Conservation (phyloP, 2,888 invertebrate species). For the Dinocampus coccinellae region DNA sequence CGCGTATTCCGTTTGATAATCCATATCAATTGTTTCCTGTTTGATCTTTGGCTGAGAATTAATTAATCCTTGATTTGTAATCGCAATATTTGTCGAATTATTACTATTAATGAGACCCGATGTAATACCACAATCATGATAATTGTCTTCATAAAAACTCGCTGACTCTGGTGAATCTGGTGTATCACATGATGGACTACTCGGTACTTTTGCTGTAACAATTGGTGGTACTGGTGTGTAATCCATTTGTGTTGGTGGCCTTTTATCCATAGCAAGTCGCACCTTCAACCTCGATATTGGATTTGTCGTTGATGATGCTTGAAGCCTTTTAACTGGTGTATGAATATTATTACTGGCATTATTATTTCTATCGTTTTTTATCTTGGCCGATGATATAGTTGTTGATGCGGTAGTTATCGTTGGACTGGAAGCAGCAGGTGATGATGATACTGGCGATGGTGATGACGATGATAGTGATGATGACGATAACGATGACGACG, state of each 20-base stretch:
- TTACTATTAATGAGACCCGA: slow-evolving; percentile 14
- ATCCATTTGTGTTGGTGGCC: slow-evolving; percentile 57
- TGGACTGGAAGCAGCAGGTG: slow-evolving; percentile 42
- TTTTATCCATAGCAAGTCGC: slow-evolving; percentile 73
- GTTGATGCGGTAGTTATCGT: slow-evolving; percentile 40
- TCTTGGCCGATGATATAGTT: slow-evolving; percentile 48
- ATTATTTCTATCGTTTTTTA: slow-evolving; percentile 71
- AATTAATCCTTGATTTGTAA: slow-evolving; percentile 26
- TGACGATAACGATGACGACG: slow-evolving; percentile 45
- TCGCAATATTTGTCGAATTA: slow-evolving; percentile 30
- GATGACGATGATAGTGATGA: slow-evolving; percentile 38
- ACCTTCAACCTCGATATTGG: slow-evolving; percentile 73
- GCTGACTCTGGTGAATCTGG: slow-evolving; percentile 92
- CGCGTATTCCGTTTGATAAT: slow-evolving; percentile 54
- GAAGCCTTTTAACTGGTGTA: slow-evolving; percentile 68
- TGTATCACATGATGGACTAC: slow-evolving; percentile 80
- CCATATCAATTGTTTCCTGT: slow-evolving; percentile 52
- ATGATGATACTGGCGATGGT: slow-evolving; percentile 22
- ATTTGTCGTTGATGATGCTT: slow-evolving; percentile 54
- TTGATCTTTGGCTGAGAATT: slow-evolving; percentile 47
- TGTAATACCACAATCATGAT: slow-evolving; percentile 53
- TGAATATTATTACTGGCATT: slow-evolving; percentile 64
- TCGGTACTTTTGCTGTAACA: slow-evolving; percentile 78
- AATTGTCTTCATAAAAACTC: slow-evolving; percentile 82
- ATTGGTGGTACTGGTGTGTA: slow-evolving; percentile 75